A percentile compares a stretch with the other conserved stretches of the same genome.
phyloP scores from a whole-genome alignment of 2,888 invertebrate genomes.

The Trichogramma evanescens region DNA sequence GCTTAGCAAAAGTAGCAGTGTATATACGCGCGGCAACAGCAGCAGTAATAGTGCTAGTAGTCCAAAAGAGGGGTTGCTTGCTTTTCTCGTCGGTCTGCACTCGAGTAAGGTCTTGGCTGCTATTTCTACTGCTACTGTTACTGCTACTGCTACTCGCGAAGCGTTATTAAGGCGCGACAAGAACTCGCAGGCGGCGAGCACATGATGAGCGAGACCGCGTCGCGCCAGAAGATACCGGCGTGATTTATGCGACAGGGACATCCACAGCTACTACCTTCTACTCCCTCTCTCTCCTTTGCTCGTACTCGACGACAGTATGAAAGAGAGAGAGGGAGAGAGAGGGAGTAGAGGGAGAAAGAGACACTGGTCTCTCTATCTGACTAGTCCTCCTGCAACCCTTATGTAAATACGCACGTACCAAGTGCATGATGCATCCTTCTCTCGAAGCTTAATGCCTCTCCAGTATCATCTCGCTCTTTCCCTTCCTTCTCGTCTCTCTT shows the following conservation, averaged over 20 bases:
- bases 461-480: background rate
- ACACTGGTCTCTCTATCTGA: background rate
- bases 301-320: too few species aligned
- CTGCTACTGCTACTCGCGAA: constrained; percentile 21
- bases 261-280: constrained; percentile 23
- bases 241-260: constrained; percentile 47
- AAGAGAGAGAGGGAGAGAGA: too few species aligned
- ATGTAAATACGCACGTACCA: too few species aligned
- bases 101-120: constrained; percentile 16
- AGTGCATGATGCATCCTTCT: constrained; percentile 16
- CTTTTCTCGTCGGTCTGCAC: constrained; percentile 13
- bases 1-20: constrained; percentile 19
- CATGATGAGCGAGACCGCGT: constrained; percentile 45
- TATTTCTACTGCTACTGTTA: background rate
- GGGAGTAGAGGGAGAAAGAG: background rate
- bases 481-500: background rate
- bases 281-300: background rate
- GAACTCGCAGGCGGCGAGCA: constrained; percentile 35
- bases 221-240: constrained; percentile 43
- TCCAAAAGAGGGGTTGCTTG: constrained; percentile 21
- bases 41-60: constrained; percentile 21
- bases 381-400: background rate
- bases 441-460: background rate
- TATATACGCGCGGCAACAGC: constrained; percentile 14
- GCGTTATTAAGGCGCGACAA: constrained; percentile 48